A percentile compares a stretch with the other conserved stretches of the same genome.
Conservation (phyloP, 2,888 invertebrate genomes). For the Elgonia sp. region DNA sequence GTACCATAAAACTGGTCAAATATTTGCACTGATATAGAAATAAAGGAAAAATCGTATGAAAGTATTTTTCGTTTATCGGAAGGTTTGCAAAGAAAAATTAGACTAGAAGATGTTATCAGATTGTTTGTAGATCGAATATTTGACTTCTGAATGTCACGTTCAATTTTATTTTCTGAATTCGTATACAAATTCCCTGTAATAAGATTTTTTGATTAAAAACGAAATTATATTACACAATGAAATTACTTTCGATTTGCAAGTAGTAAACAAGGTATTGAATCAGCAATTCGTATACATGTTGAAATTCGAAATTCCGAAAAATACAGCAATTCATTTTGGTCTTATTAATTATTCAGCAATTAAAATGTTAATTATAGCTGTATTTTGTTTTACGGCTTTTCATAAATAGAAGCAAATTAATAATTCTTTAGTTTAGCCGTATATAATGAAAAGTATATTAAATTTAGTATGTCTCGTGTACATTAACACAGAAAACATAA, state of each 20-base stretch:
- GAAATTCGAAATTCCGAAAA: too few species aligned
- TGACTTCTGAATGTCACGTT: not conserved
- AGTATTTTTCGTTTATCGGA: not conserved
- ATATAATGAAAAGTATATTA: conserved; percentile 11
- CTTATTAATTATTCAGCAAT: too few species aligned
- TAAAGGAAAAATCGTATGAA: not conserved
- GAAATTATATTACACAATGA: not conserved
- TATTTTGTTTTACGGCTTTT: too few species aligned
- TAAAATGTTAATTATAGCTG: too few species aligned
- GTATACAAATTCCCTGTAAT: not conserved
- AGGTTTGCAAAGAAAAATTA: not conserved
- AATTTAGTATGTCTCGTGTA: not conserved
- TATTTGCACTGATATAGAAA: not conserved
- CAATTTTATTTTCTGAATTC: not conserved
- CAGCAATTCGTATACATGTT: too few species aligned
- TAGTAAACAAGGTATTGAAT: conserved; percentile 10
- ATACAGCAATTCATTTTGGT: too few species aligned
- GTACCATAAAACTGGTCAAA: not conserved
- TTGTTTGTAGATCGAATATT: conserved; percentile 3
- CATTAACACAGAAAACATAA: conserved; percentile 32
- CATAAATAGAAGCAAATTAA: not conserved
- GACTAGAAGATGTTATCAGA: not conserved
- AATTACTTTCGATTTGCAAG: not conserved
- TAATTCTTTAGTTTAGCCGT: not conserved
- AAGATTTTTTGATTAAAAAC: not conserved